These are phyloP conservation scores for Centroberyx gerrardi DNA, from an alignment of 2,797 vertebrate species.

Conservation along the genomic window DNA sequence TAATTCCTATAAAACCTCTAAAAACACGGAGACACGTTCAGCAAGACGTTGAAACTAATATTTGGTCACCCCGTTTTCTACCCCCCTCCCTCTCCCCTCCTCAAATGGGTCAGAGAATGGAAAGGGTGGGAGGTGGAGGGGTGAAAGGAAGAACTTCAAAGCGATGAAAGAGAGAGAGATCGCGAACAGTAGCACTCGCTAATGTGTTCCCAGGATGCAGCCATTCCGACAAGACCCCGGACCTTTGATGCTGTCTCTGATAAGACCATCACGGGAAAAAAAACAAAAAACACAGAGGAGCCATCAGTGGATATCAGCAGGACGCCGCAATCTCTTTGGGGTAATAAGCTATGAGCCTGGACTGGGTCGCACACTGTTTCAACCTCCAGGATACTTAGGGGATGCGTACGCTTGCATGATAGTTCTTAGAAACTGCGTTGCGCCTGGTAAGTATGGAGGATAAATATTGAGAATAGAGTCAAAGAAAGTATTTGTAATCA, in stretches of 20 bases:
- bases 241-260: slow-evolving; percentile 81
- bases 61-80: slow-evolving; percentile 47
- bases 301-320: slow-evolving; percentile 77
- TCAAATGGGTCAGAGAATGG: slow-evolving; percentile 79
- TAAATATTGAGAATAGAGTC: not conserved
- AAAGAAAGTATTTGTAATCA: too few relatives aligned
- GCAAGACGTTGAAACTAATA: not conserved
- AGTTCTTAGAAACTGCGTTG: slow-evolving; percentile 23
- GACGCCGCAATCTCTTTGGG: slow-evolving; percentile 60
- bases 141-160: slow-evolving; percentile 70
- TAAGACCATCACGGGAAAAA: slow-evolving; percentile 67
- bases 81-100: slow-evolving; percentile 46
- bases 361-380: slow-evolving; percentile 53
- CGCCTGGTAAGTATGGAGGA: slow-evolving; percentile 7
- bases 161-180: slow-evolving; percentile 75
- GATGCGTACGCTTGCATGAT: slow-evolving; percentile 16
- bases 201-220: slow-evolving; percentile 83
- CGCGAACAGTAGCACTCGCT: slow-evolving; percentile 72
- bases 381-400: slow-evolving; percentile 44
- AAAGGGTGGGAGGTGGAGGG: slow-evolving; percentile 25
- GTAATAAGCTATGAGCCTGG: slow-evolving; percentile 62
- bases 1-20: not conserved
- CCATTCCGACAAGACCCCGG: slow-evolving; percentile 76
- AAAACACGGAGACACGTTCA: slow-evolving; percentile 21
- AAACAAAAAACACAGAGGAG: slow-evolving; percentile 48